phyloP scores from a whole-genome alignment of 2,888 invertebrate species.

The Eurytoma adleriae region DNA sequence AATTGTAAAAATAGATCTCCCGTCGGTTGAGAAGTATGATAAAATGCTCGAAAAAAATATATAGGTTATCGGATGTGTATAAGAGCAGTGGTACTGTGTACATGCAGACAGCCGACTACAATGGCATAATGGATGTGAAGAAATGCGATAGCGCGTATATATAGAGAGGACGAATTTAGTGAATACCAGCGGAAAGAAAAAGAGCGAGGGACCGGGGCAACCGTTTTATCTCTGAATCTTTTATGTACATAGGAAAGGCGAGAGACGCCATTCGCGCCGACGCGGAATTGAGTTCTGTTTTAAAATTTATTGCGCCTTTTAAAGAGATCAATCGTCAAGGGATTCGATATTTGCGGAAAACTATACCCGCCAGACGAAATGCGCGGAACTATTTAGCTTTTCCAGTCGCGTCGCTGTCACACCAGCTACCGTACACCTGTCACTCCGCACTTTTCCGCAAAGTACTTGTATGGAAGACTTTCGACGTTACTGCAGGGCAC shows the following conservation, averaged over 20 bases:
- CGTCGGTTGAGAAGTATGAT: constrained; percentile 4
- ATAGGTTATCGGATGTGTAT: constrained; percentile 21
- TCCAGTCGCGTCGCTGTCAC: too few relatives aligned
- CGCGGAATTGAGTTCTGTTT: constrained; percentile 50
- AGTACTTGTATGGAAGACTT: too few relatives aligned
- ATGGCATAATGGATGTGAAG: constrained; percentile 44
- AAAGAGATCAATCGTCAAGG: constrained; percentile 45
- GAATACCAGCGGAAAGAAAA: constrained; percentile 30
- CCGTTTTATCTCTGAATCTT: constrained; percentile 51
- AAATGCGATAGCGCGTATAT: constrained; percentile 35
- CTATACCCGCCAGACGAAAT: not conserved
- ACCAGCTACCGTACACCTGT: too few relatives aligned
- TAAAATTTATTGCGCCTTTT: constrained; percentile 54
- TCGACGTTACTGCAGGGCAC: too few relatives aligned
- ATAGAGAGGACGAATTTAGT: constrained; percentile 50
- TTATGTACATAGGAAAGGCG: constrained; percentile 45
- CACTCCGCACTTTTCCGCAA: too few relatives aligned
- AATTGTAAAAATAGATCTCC: constrained; percentile 37
- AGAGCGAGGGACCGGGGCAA: constrained; percentile 28
- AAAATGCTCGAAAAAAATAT: constrained; percentile 19
- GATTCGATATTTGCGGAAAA: constrained; percentile 39
- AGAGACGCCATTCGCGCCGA: constrained; percentile 36
- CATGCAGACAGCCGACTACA: not conserved
- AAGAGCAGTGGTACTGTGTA: constrained; percentile 2
- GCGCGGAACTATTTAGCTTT: too few relatives aligned